Conservation (phyloP, 2,888 invertebrate genomes). For the Pegoplata infirma region DNA sequence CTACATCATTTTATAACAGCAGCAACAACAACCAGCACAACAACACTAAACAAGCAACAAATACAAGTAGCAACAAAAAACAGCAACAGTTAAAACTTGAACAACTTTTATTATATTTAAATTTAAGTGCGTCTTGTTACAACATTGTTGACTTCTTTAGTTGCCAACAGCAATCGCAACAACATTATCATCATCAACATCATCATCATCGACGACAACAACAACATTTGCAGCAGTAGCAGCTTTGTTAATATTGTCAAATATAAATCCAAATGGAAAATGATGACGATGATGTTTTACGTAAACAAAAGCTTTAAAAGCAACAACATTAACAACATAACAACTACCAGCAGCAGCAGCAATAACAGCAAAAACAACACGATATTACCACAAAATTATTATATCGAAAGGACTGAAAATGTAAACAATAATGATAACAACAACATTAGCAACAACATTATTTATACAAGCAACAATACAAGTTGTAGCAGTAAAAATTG, state of each 20-base stretch:
- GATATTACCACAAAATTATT: slow-evolving; percentile 26
- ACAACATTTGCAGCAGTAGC: slow-evolving; percentile 27
- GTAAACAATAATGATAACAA: slow-evolving; percentile 22
- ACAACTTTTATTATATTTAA: slow-evolving; percentile 48
- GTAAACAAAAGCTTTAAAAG: slow-evolving; percentile 59
- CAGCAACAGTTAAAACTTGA: slow-evolving; percentile 42
- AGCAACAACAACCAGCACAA: slow-evolving; percentile 40
- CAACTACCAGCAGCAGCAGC: slow-evolving; percentile 11
- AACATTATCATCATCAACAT: background rate
- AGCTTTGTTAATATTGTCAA: slow-evolving; percentile 40
- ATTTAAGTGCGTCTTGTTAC: background rate
- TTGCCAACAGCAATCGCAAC: too few species aligned
- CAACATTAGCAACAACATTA: slow-evolving; percentile 7
- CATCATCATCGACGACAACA: slow-evolving; percentile 4
- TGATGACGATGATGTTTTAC: slow-evolving; percentile 65
- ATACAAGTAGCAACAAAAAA: slow-evolving; percentile 34
- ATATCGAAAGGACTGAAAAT: slow-evolving; percentile 44
- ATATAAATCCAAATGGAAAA: slow-evolving; percentile 66
- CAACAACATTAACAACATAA: slow-evolving; percentile 39
- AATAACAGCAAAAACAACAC: background rate
- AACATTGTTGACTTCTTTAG: too few species aligned
- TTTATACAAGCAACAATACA: too few species aligned
- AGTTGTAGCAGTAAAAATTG: background rate
- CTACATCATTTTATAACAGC: slow-evolving; percentile 56
- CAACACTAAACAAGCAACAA: slow-evolving; percentile 35